Evolutionary conservation across 2,113 vertebrate genomes (phyloP), one percentile per base, ranked within the genome.

Genomic region (Salminus brasiliensis): DNA sequence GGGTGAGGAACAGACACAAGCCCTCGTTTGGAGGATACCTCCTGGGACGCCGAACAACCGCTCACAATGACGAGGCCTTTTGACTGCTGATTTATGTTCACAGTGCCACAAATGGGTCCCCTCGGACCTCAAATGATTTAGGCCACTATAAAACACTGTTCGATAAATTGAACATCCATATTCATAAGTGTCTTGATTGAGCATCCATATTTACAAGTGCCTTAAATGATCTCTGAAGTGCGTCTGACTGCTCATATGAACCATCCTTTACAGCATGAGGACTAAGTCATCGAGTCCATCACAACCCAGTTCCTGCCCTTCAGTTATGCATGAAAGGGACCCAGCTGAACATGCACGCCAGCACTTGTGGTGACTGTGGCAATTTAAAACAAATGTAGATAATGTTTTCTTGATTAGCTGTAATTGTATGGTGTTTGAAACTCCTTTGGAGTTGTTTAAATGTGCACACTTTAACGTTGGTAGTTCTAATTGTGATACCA

Each of bases 1-100:
- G 49, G 34, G 73, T 69, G 62, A 73, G 43, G 66, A 72, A 78
- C 74, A 55, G 62, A 82, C 62, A 60, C 30, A 15, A 52, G 39
- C 16, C 53, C 60, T 59, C 72, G 70, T 82, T 36, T 82, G 27
- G 21, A 60, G 18, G 12, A 60, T 36, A 66, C 25, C 69, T 52
- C 34, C 3, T 8, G 81, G 49, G 81, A 29, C 29, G 1, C 34
- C 23, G 34, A 32, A 41, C 63, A 15, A 66, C n/a, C 15, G 23
- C 36, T 77, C 49, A 59, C 74, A 72, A 49, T 29, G 47, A 45
- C 39, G 39, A 66, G 23, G 16, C 32, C 49, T 30, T 55, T 34
- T 73, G 60, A 60, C 29, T 78, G 41, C 49, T 30, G 25, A 39
- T 53, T 63, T 15, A 69, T 29, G 55, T 10, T 43, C 34, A 30